These are phyloP conservation scores for Tenodera sinensis DNA, from an alignment of 2,888 invertebrate species.

Conservation along the genomic window DNA sequence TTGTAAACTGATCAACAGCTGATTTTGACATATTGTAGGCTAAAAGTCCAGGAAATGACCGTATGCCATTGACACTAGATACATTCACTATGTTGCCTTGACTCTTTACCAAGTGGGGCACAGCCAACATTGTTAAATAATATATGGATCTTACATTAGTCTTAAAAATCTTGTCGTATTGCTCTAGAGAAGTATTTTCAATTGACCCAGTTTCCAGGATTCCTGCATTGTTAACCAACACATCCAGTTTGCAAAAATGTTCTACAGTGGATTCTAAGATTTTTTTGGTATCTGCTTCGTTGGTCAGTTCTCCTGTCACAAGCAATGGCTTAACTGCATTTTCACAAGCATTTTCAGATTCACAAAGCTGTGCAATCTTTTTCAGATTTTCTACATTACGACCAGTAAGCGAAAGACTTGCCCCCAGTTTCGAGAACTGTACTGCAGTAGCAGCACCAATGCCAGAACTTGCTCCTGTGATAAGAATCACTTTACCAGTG, in stretches of 20 bases:
- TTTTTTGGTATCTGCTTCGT: conserved; percentile 67
- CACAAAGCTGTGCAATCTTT: conserved; percentile 58
- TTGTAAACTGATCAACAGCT: conserved; percentile 91
- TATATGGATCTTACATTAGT: conserved; percentile 82
- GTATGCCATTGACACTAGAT: conserved; percentile 87
- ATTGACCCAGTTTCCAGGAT: conserved; percentile 76
- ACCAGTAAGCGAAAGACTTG: conserved; percentile 67
- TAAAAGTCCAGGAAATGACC: conserved; percentile 85
- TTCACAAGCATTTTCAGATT: conserved; percentile 30
- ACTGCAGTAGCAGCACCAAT: conserved; percentile 81
- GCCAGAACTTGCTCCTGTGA: conserved; percentile 81
- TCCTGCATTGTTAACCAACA: conserved; percentile 81
- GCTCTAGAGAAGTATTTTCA: conserved; percentile 79
- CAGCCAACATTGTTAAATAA: conserved; percentile 80
- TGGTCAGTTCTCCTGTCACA: conserved; percentile 67
- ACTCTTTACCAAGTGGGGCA: conserved; percentile 76
- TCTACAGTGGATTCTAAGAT: conserved; percentile 69
- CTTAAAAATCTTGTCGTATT: conserved; percentile 86
- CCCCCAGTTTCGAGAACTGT: conserved; percentile 70
- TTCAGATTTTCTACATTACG: conserved; percentile 66
- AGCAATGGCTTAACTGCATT: conserved; percentile 51
- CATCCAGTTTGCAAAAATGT: conserved; percentile 73
- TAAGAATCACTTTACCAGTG: conserved; percentile 67
- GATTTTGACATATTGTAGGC: conserved; percentile 93
- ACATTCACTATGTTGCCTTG: conserved; percentile 94